Conservation (phyloP, 2,113 vertebrate species). For the Lepisosteus oculatus region DNA sequence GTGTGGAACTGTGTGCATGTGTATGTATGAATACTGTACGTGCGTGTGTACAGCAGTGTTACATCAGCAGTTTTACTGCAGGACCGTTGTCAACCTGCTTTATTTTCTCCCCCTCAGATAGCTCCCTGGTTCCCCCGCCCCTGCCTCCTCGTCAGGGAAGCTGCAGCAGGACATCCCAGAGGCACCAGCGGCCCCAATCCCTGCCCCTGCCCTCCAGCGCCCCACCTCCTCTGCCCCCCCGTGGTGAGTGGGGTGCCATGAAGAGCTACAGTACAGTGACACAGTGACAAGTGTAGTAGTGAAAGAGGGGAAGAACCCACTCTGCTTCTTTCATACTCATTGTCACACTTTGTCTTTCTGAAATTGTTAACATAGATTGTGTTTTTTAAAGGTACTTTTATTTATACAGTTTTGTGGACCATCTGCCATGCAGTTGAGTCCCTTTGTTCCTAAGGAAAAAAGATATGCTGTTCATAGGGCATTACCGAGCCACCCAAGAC, state of each 20-base stretch:
- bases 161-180: conserved; percentile 11
- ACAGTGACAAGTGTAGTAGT: too few relatives aligned
- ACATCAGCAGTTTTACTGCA: conserved; percentile 9
- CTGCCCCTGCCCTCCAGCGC: neutral
- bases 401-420: neutral
- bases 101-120: conserved; percentile 20
- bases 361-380: neutral
- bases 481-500: too few relatives aligned
- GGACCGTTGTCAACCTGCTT: neutral
- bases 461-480: too few relatives aligned
- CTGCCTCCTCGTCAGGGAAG: conserved; percentile 47
- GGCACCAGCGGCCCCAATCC: conserved; percentile 29
- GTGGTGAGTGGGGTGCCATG: conserved; percentile 13
- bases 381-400: neutral
- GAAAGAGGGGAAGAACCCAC: neutral
- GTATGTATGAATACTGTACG: neutral
- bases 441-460: too few relatives aligned
- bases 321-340: neutral
- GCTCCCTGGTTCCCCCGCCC: conserved; percentile 42
- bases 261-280: neutral
- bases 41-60: neutral
- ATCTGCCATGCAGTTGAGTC: too few relatives aligned
- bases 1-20: neutral
- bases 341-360: neutral
- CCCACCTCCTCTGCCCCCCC: conserved; percentile 35